phyloP scores from a whole-genome alignment of 2,113 vertebrate genomes.

The Syrrhaptes paradoxus region DNA sequence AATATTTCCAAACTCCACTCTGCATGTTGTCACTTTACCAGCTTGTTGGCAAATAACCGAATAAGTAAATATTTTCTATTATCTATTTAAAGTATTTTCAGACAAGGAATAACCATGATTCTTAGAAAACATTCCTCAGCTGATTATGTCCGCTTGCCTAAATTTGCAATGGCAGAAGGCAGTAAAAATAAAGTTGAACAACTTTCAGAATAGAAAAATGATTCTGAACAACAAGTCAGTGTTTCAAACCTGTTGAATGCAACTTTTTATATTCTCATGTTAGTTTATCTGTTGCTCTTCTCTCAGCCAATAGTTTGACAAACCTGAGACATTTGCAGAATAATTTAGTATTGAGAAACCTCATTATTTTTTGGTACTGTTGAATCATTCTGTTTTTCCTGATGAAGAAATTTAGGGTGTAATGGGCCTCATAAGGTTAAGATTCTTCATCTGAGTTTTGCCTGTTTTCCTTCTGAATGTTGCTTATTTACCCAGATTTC shows the following conservation, averaged over 20 bases:
- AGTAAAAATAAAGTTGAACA: background rate
- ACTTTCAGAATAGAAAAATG: background rate
- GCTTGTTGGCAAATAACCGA: background rate
- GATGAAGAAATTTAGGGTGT: background rate
- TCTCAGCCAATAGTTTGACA: background rate
- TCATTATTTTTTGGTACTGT: background rate
- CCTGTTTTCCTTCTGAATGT: background rate
- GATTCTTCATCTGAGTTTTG: background rate
- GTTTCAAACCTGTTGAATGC: background rate
- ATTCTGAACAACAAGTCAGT: background rate
- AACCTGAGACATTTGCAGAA: background rate
- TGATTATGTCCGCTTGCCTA: background rate
- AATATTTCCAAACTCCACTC: background rate
- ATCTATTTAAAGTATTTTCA: background rate
- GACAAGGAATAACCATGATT: background rate
- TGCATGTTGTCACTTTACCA: background rate
- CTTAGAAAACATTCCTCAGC: background rate
- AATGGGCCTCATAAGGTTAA: background rate
- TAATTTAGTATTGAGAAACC: background rate
- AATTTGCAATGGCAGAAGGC: background rate
- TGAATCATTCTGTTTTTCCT: background rate
- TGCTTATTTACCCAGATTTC: background rate
- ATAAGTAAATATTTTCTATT: slow-evolving; percentile 3
- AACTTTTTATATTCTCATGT: background rate
- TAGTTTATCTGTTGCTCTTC: background rate